Base-by-base conservation (phyloP, 2,888 invertebrate genomes). In the Drosophila macrospina region DNA sequence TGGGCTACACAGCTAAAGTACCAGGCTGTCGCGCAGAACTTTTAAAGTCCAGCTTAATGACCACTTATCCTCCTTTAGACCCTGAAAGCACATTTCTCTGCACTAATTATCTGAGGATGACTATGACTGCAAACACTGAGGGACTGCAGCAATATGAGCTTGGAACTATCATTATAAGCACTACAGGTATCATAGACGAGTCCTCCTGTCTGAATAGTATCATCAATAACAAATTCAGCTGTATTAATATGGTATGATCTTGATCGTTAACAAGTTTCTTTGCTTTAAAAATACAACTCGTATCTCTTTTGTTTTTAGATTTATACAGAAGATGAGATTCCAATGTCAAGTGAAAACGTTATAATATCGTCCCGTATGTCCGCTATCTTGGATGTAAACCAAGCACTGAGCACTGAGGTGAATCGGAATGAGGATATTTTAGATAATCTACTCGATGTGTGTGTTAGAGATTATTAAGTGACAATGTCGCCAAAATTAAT, bases 401-500 rank as follows among this genome's bases (percentile, higher is more conserved):
- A 24, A 24, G 80, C 80, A 89, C 6, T n/a, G n/a, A 88, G 75
- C 48, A 83, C 84, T 37, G 91, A 90, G 28, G 76, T 77, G 8
- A 86, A 70, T 61, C 80, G 88, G 8, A 87, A 80, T 24, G 91
- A 91, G 32, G 91, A 91, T 62, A 68, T 90, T 54, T 77, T 91
- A 41, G 91, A 91, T 69, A 90, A 88, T 59, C 73, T 91, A 30
- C 70, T 91, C 24, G 90, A 91, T 60, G 90, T 91, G 37, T 89
- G 91, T 45, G 87, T 88, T 50, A 83, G 80, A 60, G 91, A 91
- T 62, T 91, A 88, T 76, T 91, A 67, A 78, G 41, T 54, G 24
- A 34, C 5, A 52, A 34, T 39, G 51, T 52, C 67, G 68, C 61
- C 54, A 62, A 66, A 60, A 41, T 57, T 10, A 50, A 41, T 24